Percentiles rank a stretch among this genome's conserved stretches.
Conservation (phyloP, 92 coral and sea anemone species). For the Palythoa grandis region DNA sequence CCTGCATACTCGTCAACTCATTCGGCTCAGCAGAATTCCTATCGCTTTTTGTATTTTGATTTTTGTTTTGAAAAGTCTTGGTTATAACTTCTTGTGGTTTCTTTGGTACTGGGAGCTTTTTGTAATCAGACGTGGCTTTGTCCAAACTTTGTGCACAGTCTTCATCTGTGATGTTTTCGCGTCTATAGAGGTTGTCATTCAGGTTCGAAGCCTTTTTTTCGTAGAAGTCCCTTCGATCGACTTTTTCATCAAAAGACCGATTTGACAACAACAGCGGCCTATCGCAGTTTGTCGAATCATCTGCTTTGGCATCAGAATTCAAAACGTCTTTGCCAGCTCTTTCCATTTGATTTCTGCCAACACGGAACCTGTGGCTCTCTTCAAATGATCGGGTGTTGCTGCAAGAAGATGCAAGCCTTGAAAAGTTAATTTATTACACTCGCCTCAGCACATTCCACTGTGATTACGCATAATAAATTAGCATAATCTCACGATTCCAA, state of each 20-base stretch:
- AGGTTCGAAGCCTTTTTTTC: slow-evolving; percentile 35
- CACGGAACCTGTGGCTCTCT: not conserved
- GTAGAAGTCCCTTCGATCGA: slow-evolving; percentile 38
- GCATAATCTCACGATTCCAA: not conserved
- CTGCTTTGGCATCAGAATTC: not conserved
- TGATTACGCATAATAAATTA: slow-evolving; percentile 22
- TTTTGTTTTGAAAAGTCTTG: slow-evolving; percentile 17
- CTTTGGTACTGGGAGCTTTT: slow-evolving; percentile 8
- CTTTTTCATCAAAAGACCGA: slow-evolving; percentile 31
- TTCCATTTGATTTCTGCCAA: not conserved
- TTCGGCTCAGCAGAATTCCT: not conserved
- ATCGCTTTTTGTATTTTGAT: slow-evolving; percentile 5
- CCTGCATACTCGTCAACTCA: not conserved
- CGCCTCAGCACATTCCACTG: not conserved
- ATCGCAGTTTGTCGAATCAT: not conserved
- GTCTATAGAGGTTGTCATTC: not conserved
- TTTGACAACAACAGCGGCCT: slow-evolving; percentile 40
- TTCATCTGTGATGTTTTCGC: not conserved
- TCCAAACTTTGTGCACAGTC: not conserved
- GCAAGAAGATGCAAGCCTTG: slow-evolving; percentile 4
- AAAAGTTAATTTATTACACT: not conserved
- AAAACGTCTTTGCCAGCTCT: not conserved
- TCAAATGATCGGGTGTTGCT: not conserved
- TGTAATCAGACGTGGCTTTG: not conserved
- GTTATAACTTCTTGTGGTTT: slow-evolving; percentile 37